Base-by-base conservation (phyloP, 2,797 vertebrate species). In the Alfaro cultratus region DNA sequence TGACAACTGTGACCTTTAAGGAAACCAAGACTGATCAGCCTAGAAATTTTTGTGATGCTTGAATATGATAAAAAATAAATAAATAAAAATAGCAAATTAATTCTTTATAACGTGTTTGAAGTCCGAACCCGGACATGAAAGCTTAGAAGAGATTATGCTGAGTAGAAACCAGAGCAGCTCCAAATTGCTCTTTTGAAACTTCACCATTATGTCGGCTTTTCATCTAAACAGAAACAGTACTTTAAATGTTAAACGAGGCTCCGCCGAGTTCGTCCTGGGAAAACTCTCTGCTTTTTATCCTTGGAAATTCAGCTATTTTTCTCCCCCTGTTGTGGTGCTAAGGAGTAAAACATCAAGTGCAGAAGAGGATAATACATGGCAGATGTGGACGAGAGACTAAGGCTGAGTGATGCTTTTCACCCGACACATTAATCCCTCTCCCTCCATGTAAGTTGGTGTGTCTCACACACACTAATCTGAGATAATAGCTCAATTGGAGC, bases 401-500 rank as follows among this genome's bases (percentile, higher is more conserved):
- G 86, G 84, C 77, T 85, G 82, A 90, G 81, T 84, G 87, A 88
- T 83, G 89, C 80, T 91, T 89, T 87, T 84, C 74, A 45, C 18
- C 74, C 34, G 45, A 53, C 45, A 26, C 15, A 75, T 82, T 83
- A 73, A 70, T 36, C 75, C 26, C 60, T 39, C 80, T 70, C 77
- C 55, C 68, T 78, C 77, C 73, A 62, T 83, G 89, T 77, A 90
- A 93, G 85, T 89, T 85, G 87, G 86, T 76, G 73, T 73, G 80
- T 80, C 75, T 43, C 71, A 80, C 86, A 81, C 78, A 34, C 92
- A 78, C 91, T 95, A 94, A 95, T 95, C 91, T 91, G 88, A 91
- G 90, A 93, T 95, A 95, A 95, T 92, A 89, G 92, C 89, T 92
- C 89, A 89, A 90, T 92, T 90, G 84, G 60, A 88, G 88, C 79